Conservation (phyloP, 2,797 vertebrate species). For the Phrynocephalus forsythii region DNA sequence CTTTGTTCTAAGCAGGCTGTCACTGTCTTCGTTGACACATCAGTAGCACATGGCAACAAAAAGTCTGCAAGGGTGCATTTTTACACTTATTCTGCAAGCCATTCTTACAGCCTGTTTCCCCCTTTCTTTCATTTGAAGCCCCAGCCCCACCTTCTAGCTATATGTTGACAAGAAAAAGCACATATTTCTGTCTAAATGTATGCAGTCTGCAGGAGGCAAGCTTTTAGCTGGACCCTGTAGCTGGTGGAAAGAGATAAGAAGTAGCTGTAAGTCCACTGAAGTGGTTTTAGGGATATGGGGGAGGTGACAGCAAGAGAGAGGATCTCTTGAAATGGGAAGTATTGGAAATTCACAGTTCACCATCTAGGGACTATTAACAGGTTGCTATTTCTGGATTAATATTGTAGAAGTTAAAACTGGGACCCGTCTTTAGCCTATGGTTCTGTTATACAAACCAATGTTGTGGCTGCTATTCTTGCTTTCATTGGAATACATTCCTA, state of each 20-base stretch:
- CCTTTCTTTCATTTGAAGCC: neutral
- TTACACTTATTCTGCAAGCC: neutral
- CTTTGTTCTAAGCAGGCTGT: neutral
- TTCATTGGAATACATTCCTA: neutral
- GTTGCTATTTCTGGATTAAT: neutral
- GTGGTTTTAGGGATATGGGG: neutral
- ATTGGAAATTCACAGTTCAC: neutral
- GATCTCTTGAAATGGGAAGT: neutral
- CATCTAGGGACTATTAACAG: neutral
- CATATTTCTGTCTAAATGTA: neutral
- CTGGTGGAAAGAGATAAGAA: slow-evolving; percentile 19
- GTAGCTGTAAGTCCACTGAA: neutral
- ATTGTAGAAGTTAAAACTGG: neutral
- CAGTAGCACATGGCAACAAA: accelerated
- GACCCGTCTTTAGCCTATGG: too few species aligned
- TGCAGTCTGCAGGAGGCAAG: neutral
- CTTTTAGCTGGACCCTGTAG: slow-evolving; percentile 1
- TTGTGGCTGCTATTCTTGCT: neutral
- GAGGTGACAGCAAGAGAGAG: neutral
- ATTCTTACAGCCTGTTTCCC: neutral
- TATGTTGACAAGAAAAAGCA: neutral
- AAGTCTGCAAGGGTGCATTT: neutral
- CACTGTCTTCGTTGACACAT: neutral
- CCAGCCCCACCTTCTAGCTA: neutral
- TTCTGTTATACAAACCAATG: neutral